Conservation (phyloP, 2,888 invertebrate genomes). For the Conus canariensis region DNA sequence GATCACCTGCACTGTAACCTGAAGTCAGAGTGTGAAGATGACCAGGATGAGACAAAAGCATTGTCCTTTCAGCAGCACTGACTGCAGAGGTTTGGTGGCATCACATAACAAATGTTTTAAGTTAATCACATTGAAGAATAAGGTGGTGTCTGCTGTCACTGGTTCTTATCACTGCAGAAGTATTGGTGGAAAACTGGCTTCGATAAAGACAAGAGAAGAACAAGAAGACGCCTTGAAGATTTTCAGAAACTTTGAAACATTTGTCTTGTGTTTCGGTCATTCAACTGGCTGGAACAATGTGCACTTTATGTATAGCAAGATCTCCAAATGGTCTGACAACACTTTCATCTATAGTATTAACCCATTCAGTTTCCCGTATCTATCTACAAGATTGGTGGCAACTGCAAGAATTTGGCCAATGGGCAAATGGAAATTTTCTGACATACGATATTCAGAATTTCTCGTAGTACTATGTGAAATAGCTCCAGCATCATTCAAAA, state of each 20-base stretch:
- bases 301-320: not conserved
- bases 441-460: too few relatives aligned
- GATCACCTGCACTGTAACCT: not conserved
- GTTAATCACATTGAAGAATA: not conserved
- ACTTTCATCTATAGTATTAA: not conserved
- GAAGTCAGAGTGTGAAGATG: constrained; percentile 19
- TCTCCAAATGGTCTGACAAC: not conserved
- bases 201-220: constrained; percentile 3
- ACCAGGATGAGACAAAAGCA: constrained; percentile 12
- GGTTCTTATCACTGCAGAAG: not conserved
- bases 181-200: not conserved
- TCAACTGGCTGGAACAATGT: not conserved
- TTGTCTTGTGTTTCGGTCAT: not conserved
- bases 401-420: not conserved
- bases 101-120: constrained; percentile 16
- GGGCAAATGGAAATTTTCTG: not conserved
- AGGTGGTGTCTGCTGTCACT: not conserved
- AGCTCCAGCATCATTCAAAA: not conserved
- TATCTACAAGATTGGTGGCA: not conserved
- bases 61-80: constrained; percentile 13
- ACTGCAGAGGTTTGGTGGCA: not conserved
- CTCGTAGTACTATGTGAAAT: not conserved
- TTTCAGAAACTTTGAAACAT: not conserved
- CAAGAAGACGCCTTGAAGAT: not conserved
- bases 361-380: not conserved